Conservation (phyloP, 2,888 invertebrate genomes). For the Clunio marinus region DNA sequence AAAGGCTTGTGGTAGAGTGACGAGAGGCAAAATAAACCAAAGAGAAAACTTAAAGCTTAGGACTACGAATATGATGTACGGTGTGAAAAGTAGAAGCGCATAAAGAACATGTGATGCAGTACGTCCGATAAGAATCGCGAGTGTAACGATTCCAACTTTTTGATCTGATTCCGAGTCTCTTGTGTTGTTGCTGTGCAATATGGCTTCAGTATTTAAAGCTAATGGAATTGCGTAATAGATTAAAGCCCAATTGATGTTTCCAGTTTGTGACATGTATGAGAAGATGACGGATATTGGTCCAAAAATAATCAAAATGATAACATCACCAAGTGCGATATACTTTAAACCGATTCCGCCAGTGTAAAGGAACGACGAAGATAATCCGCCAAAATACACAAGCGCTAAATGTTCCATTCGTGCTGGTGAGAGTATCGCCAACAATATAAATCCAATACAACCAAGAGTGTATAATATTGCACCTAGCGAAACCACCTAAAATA, state of each 20-base stretch:
- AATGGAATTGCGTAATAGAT: slow-evolving; percentile 91
- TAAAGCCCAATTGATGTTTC: slow-evolving; percentile 82
- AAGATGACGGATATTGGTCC: slow-evolving; percentile 92
- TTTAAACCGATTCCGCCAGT: slow-evolving; percentile 94
- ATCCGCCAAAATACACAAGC: slow-evolving; percentile 88
- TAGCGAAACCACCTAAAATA: slow-evolving; percentile 77
- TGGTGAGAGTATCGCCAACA: slow-evolving; percentile 73
- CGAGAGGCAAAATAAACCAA: slow-evolving; percentile 84
- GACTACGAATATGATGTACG: slow-evolving; percentile 85
- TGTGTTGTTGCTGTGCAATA: slow-evolving; percentile 92
- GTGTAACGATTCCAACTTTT: slow-evolving; percentile 86
- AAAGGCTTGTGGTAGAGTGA: slow-evolving; percentile 85
- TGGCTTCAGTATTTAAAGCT: slow-evolving; percentile 91
- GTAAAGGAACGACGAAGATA: slow-evolving; percentile 93
- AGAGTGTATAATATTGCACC: slow-evolving; percentile 83
- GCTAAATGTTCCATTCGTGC: slow-evolving; percentile 94
- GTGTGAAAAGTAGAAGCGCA: slow-evolving; percentile 82
- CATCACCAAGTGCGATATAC: slow-evolving; percentile 91
- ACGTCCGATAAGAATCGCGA: slow-evolving; percentile 89
- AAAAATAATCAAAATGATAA: slow-evolving; percentile 85
- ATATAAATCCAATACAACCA: slow-evolving; percentile 79
- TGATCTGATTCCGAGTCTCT: slow-evolving; percentile 84
- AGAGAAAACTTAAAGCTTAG: slow-evolving; percentile 76
- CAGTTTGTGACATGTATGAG: slow-evolving; percentile 89
- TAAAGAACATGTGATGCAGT: slow-evolving; percentile 88